phyloP scores from a whole-genome alignment of 2,113 vertebrate genomes.

The Python bivittatus region DNA sequence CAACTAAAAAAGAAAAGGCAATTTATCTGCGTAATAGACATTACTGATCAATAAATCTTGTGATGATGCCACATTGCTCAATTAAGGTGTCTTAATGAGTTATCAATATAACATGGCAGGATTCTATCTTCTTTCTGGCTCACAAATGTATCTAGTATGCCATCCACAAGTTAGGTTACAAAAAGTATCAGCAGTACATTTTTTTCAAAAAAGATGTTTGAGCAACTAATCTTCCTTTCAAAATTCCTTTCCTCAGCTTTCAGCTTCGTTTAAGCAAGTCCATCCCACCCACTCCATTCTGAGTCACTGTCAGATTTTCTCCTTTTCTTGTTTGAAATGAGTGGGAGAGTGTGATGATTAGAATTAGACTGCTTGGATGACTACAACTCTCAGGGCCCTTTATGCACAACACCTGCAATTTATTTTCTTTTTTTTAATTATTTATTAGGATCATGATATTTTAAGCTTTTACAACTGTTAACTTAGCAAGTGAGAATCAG shows the following conservation, averaged over 20 bases:
- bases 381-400: slow-evolving; percentile 2
- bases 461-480: slow-evolving; percentile 45
- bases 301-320: slow-evolving; percentile 41
- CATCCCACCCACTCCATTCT: slow-evolving; percentile 29
- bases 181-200: slow-evolving; percentile 21
- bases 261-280: slow-evolving; percentile 49
- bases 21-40: not conserved
- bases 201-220: slow-evolving; percentile 22
- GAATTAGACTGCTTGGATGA: slow-evolving; percentile 49
- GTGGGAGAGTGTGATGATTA: slow-evolving; percentile 37
- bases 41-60: slow-evolving; percentile 28
- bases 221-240: slow-evolving; percentile 32
- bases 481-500: slow-evolving; percentile 34
- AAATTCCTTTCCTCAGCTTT: slow-evolving; percentile 1
- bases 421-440: slow-evolving; percentile 17
- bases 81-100: slow-evolving; percentile 35
- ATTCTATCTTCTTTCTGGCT: not conserved
- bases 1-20: slow-evolving; percentile 23
- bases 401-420: slow-evolving; percentile 37
- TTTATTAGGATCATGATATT: slow-evolving; percentile 31
- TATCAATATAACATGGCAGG: slow-evolving; percentile 31
- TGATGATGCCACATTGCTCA: not conserved
- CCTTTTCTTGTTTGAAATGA: slow-evolving; percentile 8
- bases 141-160: slow-evolving; percentile 20
- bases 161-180: slow-evolving; percentile 42